Base-by-base conservation (phyloP, 2,888 invertebrate genomes). In the Rhaphigaster nebulosa region DNA sequence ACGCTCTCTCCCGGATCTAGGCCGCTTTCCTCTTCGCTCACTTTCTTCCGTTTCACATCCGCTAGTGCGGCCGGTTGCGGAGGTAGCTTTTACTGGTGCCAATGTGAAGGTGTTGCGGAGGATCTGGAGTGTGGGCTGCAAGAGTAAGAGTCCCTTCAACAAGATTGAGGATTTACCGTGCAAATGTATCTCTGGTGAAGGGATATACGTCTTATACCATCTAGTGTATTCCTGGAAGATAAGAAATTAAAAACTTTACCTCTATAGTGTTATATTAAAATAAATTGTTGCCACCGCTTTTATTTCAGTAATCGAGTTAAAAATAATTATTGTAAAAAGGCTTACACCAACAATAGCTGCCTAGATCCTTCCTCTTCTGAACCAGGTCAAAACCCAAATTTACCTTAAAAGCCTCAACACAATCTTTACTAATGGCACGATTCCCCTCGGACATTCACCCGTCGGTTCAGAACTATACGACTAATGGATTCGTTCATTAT, bases 1-100 rank as follows among this genome's bases (percentile, higher is more conserved):
- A 84, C 84, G 84, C 84, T 84, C 84, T 84, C 84, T 84, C 84
- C 84, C 84, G 84, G 84, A 84, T 84, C 84, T 84, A 50, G 84
- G 84, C 84, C 84, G 84, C 84, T 84, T 84, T 84, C 84, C 84
- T 84, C 84, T 84, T 84, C 84, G 84, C 84, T 84, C 45, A 84
- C 84, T 84, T 84, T 84, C 84, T 84, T 84, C 84, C 45, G 84
- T 84, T 84, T 84, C 84, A 84, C 84, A 84, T 84, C 84, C 84
- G 84, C 84, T 50, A 84, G 84, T 84, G 84, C 45, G 84, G 84
- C 45, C 45, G 84, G n/a, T 84, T 45, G 45, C 84, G n/a, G 45
- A 50, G 45, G 26, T 50, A 45, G 45, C 84, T 84, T 84, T 84
- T 41, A 50, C 84, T 41, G 84, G 13, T n/a, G 45, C 34, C 38